A percentile compares a stretch with the other conserved stretches of the same genome.
Evolutionary conservation across 2,797 vertebrate genomes (phyloP).

Genomic region (Acrossocheilus wenchowensis): DNA sequence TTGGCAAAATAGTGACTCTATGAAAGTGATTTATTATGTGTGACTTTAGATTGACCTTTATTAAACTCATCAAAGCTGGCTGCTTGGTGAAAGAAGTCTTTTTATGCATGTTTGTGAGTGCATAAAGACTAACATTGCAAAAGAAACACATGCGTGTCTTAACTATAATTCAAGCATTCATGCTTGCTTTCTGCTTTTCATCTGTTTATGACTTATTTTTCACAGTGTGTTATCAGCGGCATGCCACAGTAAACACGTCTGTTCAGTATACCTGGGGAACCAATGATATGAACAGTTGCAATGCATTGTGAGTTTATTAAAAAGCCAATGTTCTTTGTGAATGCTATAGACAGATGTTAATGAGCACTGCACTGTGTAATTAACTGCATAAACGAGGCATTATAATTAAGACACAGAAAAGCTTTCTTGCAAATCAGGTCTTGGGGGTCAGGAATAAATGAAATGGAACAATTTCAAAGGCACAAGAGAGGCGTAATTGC

Average conservation of each 20-base stretch:
- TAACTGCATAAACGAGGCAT: slow-evolving; percentile 76
- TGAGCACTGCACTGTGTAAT: slow-evolving; percentile 73
- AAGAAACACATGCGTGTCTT: not conserved
- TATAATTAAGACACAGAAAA: slow-evolving; percentile 79
- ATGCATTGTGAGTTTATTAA: slow-evolving; percentile 65
- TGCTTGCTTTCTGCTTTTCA: slow-evolving; percentile 6
- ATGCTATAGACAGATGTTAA: slow-evolving; percentile 70
- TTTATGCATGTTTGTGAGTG: slow-evolving; percentile 1
- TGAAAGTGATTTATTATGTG: slow-evolving; percentile 33
- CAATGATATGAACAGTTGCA: slow-evolving; percentile 10
- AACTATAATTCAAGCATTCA: not conserved
- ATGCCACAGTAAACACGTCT: slow-evolving; percentile 30
- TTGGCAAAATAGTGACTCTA: slow-evolving; percentile 5
- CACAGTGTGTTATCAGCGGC: not conserved
- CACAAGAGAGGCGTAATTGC: slow-evolving; percentile 46
- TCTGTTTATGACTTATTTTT: slow-evolving; percentile 31
- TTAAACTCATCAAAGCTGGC: slow-evolving; percentile 3
- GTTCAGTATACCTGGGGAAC: slow-evolving; percentile 34
- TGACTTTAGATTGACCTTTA: slow-evolving; percentile 43
- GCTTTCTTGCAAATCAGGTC: slow-evolving; percentile 73
- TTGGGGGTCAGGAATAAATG: slow-evolving; percentile 72
- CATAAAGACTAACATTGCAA: not conserved
- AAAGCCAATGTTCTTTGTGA: slow-evolving; percentile 69
- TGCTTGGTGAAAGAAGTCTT: not conserved
- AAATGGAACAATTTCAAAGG: slow-evolving; percentile 67